These are phyloP conservation scores for Psittacula echo DNA, from an alignment of 2,797 vertebrate species.

Conservation along the genomic window DNA sequence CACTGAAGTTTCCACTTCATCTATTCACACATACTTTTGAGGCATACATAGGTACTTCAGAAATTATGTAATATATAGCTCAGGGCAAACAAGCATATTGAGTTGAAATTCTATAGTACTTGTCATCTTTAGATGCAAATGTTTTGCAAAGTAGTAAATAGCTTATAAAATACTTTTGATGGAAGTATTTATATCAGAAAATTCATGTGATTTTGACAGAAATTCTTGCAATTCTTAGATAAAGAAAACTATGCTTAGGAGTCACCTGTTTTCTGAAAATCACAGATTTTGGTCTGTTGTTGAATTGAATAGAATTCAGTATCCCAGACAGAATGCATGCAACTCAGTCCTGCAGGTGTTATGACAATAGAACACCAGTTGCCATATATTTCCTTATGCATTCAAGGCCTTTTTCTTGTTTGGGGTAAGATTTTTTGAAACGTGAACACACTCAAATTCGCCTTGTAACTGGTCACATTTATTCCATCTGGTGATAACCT, in stretches of 20 bases:
- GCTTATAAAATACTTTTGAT: background rate
- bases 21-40: background rate
- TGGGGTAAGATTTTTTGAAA: background rate
- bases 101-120: background rate
- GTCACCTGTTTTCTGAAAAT: background rate
- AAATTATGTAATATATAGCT: background rate
- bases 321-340: background rate
- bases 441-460: fast-evolving
- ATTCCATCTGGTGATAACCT: fast-evolving
- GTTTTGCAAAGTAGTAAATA: background rate
- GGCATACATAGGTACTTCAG: background rate
- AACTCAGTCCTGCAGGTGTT: background rate
- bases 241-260: background rate
- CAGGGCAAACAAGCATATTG: background rate
- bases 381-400: background rate
- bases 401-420: background rate
- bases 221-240: background rate
- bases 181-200: background rate
- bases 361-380: background rate
- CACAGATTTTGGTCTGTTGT: background rate
- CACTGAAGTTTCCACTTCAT: background rate
- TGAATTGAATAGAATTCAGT: background rate
- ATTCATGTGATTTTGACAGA: background rate
- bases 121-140: background rate
- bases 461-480: background rate